These are phyloP conservation scores for Colistium nudipinnis DNA, from an alignment of 2,113 vertebrate genomes.

Conservation along the genomic window DNA sequence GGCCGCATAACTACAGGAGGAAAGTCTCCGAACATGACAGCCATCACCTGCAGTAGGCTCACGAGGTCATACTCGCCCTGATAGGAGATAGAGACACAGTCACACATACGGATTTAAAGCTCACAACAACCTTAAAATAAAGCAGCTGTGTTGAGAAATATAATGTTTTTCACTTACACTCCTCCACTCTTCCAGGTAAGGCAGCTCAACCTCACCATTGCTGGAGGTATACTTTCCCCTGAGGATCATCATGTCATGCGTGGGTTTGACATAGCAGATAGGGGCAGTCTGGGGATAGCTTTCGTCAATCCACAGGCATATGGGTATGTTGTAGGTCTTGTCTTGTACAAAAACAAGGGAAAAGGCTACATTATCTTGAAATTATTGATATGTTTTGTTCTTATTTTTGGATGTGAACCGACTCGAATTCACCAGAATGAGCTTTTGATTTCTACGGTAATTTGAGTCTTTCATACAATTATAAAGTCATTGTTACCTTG, in stretches of 20 bases:
- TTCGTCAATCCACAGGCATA: constrained; percentile 91
- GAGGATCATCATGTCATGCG: constrained; percentile 88
- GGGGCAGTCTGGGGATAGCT: constrained; percentile 90
- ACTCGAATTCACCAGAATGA: no score
- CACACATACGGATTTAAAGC: neutral
- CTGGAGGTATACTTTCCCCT: constrained; percentile 85
- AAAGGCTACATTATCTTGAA: neutral
- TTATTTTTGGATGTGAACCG: accelerated
- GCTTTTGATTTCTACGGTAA: neutral
- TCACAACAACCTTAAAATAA: neutral
- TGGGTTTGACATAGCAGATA: constrained; percentile 92
- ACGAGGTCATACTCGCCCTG: constrained; percentile 89
- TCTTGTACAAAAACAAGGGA: constrained; percentile 71
- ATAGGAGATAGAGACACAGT: neutral
- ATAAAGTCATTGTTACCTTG: constrained; percentile 75
- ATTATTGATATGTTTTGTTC: neutral
- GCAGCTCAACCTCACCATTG: constrained; percentile 89
- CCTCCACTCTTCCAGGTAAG: constrained; percentile 93
- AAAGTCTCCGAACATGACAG: constrained; percentile 87
- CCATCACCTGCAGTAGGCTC: constrained; percentile 91
- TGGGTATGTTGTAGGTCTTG: constrained; percentile 88
- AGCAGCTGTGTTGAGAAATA: neutral
- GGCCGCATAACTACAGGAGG: constrained; percentile 87
- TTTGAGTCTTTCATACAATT: neutral
- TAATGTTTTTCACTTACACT: constrained; percentile 77